These are phyloP conservation scores for Melanchra persicariae DNA, from an alignment of 2,888 invertebrate genomes.

Conservation along the genomic window DNA sequence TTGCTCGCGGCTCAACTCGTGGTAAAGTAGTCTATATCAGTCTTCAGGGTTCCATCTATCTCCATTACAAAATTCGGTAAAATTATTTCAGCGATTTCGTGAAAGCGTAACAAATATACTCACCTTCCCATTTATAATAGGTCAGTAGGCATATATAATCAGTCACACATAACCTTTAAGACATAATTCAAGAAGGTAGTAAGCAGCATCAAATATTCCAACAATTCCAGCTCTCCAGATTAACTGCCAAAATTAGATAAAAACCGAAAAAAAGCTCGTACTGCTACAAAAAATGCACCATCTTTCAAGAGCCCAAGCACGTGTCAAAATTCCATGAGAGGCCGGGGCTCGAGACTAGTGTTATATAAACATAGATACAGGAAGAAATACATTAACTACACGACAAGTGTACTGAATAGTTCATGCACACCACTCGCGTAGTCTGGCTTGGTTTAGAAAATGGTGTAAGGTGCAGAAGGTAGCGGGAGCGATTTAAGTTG, in stretches of 20 bases:
- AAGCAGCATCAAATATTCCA: not conserved
- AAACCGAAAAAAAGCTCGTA: not conserved
- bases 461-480: not conserved
- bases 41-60: too few relatives aligned
- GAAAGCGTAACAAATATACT: too few relatives aligned
- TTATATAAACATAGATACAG: conserved; percentile 69
- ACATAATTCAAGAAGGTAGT: too few relatives aligned
- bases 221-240: not conserved
- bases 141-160: too few relatives aligned
- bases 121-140: too few relatives aligned
- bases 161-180: too few relatives aligned
- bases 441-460: conserved; percentile 55
- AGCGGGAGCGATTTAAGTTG: conserved; percentile 27
- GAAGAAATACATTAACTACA: conserved; percentile 78
- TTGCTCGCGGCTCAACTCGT: too few relatives aligned
- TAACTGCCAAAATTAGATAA: not conserved
- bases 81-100: too few relatives aligned
- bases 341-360: conserved; percentile 44
- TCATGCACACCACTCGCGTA: conserved; percentile 77
- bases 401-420: conserved; percentile 77
- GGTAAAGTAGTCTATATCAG: too few relatives aligned
- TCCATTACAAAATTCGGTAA: too few relatives aligned
- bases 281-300: not conserved
- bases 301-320: conserved; percentile 32
- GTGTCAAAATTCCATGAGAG: conserved; percentile 48